Percentiles rank a stretch among this genome's conserved stretches.
Conservation (phyloP, 1,140 invertebrate genomes). For the Drosophila jambulina region DNA sequence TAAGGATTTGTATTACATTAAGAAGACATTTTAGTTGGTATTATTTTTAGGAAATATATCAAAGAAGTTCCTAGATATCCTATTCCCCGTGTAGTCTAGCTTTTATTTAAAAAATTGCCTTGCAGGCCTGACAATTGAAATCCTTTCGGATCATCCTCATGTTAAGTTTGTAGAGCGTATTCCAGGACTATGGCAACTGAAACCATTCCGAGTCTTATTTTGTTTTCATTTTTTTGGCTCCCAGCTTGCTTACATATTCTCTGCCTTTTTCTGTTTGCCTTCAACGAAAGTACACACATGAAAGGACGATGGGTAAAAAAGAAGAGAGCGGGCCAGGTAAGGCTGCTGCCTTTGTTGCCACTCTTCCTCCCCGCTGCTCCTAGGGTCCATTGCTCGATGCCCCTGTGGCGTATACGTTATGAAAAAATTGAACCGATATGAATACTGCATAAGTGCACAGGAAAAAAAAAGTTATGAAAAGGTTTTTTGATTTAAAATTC, state of each 20-base stretch:
- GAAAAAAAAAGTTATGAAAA: not conserved
- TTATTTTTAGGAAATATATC: not conserved
- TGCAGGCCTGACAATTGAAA: not conserved
- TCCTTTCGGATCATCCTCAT: not conserved
- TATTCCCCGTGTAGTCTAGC: not conserved
- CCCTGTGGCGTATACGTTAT: slow-evolving; percentile 35
- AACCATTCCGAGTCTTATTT: slow-evolving; percentile 13
- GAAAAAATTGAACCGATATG: slow-evolving; percentile 35
- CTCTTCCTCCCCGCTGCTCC: not conserved
- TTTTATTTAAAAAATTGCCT: slow-evolving; percentile 8
- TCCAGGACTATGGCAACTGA: slow-evolving; percentile 2
- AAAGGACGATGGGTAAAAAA: not conserved
- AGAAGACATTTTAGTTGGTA: too few species aligned
- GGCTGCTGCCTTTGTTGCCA: slow-evolving; percentile 36
- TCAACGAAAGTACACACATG: slow-evolving; percentile 37
- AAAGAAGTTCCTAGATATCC: not conserved
- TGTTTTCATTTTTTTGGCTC: slow-evolving; percentile 10
- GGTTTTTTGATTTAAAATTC: not conserved
- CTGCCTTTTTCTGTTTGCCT: slow-evolving; percentile 59
- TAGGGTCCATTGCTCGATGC: slow-evolving; percentile 50
- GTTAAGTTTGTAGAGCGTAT: slow-evolving; percentile 24
- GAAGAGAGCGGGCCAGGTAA: slow-evolving; percentile 1
- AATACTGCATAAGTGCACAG: slow-evolving; percentile 14
- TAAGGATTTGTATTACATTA: not conserved
- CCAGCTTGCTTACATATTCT: slow-evolving; percentile 23